Percentiles rank a stretch among this genome's conserved stretches.
These are phyloP conservation scores for Trimorus sp. DNA, from an alignment of 2,888 invertebrate genomes.

Conservation along the genomic window DNA sequence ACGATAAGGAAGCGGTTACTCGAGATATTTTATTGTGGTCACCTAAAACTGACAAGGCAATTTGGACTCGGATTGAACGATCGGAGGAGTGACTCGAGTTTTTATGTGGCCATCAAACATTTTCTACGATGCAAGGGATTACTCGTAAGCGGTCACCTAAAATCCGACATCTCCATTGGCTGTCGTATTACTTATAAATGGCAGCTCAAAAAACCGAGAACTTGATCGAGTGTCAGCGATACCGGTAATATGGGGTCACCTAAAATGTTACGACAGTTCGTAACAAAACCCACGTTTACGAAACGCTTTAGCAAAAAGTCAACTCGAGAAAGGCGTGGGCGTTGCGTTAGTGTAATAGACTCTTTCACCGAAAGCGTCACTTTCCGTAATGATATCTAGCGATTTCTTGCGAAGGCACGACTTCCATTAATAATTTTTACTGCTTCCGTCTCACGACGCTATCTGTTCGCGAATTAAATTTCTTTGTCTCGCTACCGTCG, in stretches of 20 bases:
- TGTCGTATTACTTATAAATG: no score
- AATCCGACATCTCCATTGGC: no score
- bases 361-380: constrained; percentile 37
- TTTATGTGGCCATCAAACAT: no score
- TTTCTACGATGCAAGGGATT: no score
- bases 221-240: no score
- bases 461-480: constrained; percentile 36
- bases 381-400: constrained; percentile 26
- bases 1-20: constrained; percentile 75
- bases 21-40: neutral
- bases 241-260: no score
- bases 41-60: constrained; percentile 2
- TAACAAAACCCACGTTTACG: neutral
- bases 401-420: constrained; percentile 67
- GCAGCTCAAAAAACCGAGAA: no score
- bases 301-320: constrained; percentile 43
- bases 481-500: constrained; percentile 33
- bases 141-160: no score
- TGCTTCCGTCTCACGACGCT: constrained; percentile 66
- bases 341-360: constrained; percentile 64
- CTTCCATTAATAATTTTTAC: constrained; percentile 69
- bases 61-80: no score
- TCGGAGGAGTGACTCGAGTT: no score
- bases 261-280: no score
- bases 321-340: constrained; percentile 67